Evolutionary conservation across 2,888 invertebrate genomes (phyloP).

Genomic region (Tiliacea citrago): DNA sequence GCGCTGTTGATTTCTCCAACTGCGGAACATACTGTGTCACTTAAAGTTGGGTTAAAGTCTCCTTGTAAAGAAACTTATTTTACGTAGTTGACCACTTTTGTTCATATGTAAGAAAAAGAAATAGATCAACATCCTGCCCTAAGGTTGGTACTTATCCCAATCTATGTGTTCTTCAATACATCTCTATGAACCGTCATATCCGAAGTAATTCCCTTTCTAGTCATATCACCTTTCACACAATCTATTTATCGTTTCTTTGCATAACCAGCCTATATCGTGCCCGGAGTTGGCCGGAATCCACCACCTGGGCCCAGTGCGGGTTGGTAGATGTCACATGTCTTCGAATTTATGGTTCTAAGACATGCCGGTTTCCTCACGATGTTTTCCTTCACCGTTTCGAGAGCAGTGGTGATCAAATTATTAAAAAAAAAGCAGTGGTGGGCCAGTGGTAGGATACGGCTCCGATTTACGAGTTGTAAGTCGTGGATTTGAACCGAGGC

Average conservation of each 20-base stretch:
- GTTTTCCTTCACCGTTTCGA: no score
- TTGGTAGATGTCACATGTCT: no score
- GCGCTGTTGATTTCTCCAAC: conserved; percentile 92
- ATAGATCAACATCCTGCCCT: background rate
- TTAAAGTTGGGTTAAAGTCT: background rate
- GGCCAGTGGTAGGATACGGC: no score
- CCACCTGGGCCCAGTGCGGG: no score
- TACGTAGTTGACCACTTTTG: background rate
- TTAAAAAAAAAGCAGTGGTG: no score
- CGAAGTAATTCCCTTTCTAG: background rate
- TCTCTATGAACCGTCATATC: background rate
- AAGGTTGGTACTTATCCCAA: background rate
- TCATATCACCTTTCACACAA: background rate
- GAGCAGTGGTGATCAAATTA: no score
- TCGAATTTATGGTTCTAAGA: no score
- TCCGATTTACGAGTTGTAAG: no score
- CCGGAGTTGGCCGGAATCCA: no score
- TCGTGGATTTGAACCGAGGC: no score
- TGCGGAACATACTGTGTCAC: conserved; percentile 68
- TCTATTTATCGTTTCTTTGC: background rate
- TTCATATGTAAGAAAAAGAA: background rate
- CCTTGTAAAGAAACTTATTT: background rate
- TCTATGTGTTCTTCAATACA: background rate
- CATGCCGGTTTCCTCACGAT: no score
- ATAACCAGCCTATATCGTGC: no score